Evolutionary conservation across 2,797 vertebrate genomes (phyloP).

Genomic region (Rhinoraja longicauda): DNA sequence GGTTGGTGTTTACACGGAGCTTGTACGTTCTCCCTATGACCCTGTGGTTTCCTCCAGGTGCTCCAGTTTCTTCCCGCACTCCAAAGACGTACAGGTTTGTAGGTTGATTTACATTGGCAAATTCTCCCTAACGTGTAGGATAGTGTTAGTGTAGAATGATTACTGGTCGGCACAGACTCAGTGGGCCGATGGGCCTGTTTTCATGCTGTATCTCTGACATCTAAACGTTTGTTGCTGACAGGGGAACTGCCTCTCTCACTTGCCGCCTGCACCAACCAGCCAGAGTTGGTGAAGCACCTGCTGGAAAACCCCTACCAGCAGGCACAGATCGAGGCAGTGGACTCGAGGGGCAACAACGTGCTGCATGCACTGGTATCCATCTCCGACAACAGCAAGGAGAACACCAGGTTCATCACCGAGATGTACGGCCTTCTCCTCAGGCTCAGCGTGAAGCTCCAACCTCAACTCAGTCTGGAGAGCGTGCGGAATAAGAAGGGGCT

Average conservation of each 20-base stretch:
- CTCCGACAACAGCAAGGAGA: slow-evolving; percentile 74
- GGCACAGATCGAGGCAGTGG: slow-evolving; percentile 57
- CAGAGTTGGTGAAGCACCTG: slow-evolving; percentile 77
- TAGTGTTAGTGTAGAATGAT: too few species aligned
- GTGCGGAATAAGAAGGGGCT: slow-evolving; percentile 70
- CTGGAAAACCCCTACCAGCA: slow-evolving; percentile 69
- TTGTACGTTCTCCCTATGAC: too few species aligned
- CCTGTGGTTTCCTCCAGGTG: too few species aligned
- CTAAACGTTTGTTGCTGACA: slow-evolving; percentile 45
- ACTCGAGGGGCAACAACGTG: slow-evolving; percentile 83
- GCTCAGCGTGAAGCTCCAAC: slow-evolving; percentile 60
- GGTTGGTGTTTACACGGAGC: too few species aligned
- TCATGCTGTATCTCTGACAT: too few species aligned
- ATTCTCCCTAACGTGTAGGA: too few species aligned
- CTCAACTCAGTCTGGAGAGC: slow-evolving; percentile 72
- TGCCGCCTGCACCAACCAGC: slow-evolving; percentile 92
- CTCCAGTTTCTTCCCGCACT: too few species aligned
- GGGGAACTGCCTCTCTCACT: slow-evolving; percentile 87
- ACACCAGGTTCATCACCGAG: slow-evolving; percentile 77
- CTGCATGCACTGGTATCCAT: slow-evolving; percentile 84
- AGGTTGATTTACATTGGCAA: too few species aligned
- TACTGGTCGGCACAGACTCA: too few species aligned
- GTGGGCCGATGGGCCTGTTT: too few species aligned
- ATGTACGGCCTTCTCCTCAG: slow-evolving; percentile 84
- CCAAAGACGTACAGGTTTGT: too few species aligned